A percentile compares a stretch with the other conserved stretches of the same genome.
Evolutionary conservation across 2,888 invertebrate genomes (phyloP).

Genomic region (Cosmopolites sordidus): DNA sequence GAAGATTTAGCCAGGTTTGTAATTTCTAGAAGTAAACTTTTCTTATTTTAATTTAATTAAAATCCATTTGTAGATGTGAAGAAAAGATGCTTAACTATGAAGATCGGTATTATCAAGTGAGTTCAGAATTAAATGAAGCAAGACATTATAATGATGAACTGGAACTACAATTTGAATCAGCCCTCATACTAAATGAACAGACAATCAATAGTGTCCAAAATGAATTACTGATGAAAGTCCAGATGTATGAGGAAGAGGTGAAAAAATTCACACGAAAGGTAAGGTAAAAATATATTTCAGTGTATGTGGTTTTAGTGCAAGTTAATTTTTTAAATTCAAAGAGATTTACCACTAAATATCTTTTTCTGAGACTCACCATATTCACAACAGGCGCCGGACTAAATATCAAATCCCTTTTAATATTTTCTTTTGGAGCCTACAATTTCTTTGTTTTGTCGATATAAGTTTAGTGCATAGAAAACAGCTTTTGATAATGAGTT

Average conservation of each 20-base stretch:
- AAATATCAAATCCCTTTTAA: too few species aligned
- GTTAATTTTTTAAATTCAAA: too few species aligned
- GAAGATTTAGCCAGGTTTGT: slow-evolving; percentile 38
- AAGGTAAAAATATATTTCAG: background rate
- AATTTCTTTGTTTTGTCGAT: too few species aligned
- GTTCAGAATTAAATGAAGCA: slow-evolving; percentile 36
- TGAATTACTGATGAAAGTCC: slow-evolving; percentile 38
- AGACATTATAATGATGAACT: slow-evolving; percentile 39
- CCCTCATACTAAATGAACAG: slow-evolving; percentile 35
- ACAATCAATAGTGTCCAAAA: slow-evolving; percentile 35
- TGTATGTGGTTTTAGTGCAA: too few species aligned
- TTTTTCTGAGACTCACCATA: too few species aligned
- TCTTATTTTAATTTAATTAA: background rate
- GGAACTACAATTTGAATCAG: slow-evolving; percentile 41
- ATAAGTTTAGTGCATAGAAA: too few species aligned
- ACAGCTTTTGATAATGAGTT: too few species aligned
- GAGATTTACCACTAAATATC: too few species aligned
- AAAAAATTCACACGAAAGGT: slow-evolving; percentile 22
- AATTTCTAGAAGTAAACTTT: background rate
- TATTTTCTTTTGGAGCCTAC: too few species aligned
- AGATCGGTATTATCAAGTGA: slow-evolving; percentile 37
- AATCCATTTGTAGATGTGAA: slow-evolving; percentile 34
- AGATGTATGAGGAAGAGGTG: slow-evolving; percentile 30
- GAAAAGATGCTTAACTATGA: slow-evolving; percentile 40
- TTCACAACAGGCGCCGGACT: too few species aligned